phyloP scores from a whole-genome alignment of 2,888 invertebrate genomes.

The Aplocera efformata region DNA sequence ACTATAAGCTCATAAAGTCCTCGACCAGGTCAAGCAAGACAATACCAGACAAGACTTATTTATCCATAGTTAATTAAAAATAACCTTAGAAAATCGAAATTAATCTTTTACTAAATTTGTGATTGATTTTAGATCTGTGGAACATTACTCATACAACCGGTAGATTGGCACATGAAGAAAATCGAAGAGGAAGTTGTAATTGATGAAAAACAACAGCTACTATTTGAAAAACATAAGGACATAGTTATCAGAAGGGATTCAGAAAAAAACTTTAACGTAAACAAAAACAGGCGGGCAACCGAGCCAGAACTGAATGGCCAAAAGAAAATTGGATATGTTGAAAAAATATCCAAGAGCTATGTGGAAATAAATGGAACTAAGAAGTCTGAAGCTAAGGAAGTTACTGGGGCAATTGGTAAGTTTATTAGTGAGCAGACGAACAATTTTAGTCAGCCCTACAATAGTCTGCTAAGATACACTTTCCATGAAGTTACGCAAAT shows the following conservation, averaged over 20 bases:
- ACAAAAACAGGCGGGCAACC: conserved; percentile 32
- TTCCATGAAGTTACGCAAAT: too few species aligned
- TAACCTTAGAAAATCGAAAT: too few species aligned
- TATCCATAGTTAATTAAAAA: too few species aligned
- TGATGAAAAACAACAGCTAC: conserved; percentile 58
- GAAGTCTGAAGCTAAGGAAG: conserved; percentile 29
- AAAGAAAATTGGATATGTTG: conserved; percentile 26
- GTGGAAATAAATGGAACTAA: conserved; percentile 40
- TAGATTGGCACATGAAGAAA: conserved; percentile 77
- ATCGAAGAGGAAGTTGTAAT: conserved; percentile 56
- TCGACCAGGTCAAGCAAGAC: too few species aligned
- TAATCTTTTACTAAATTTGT: not conserved
- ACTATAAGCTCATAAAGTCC: too few species aligned
- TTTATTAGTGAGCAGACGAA: too few species aligned
- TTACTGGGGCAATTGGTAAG: conserved; percentile 47
- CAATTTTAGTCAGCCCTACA: too few species aligned
- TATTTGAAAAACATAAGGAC: conserved; percentile 53
- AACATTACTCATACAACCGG: conserved; percentile 80
- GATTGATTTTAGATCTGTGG: conserved; percentile 74
- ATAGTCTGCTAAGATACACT: too few species aligned
- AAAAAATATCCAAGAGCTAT: conserved; percentile 42
- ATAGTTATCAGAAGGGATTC: conserved; percentile 50
- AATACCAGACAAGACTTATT: too few species aligned
- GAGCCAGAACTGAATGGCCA: conserved; percentile 36
- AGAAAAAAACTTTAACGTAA: conserved; percentile 37